Conservation (phyloP, 2,797 vertebrate species). For the Mionectes olivaceus region DNA sequence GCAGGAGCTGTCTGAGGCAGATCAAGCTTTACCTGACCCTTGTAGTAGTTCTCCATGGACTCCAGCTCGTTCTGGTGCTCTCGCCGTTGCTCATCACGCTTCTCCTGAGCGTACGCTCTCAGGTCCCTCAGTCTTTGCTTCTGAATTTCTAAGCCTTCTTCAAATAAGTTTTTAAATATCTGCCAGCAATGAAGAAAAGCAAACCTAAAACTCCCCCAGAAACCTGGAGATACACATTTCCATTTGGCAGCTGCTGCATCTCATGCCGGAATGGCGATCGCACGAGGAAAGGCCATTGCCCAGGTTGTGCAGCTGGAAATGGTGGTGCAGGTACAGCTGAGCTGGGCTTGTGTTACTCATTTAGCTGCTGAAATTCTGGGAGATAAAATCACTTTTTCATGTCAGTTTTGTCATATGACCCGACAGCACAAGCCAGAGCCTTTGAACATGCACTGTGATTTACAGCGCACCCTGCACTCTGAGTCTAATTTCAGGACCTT, state of each 20-base stretch:
- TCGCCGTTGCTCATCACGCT: conserved; percentile 83
- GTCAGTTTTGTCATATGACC: neutral
- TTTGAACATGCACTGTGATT: neutral
- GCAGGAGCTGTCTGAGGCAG: neutral
- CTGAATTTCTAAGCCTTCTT: conserved; percentile 92
- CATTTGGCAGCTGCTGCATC: neutral
- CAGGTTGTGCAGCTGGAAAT: neutral
- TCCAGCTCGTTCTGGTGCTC: conserved; percentile 86
- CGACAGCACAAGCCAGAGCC: neutral
- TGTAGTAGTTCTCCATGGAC: conserved; percentile 97
- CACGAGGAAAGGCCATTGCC: neutral
- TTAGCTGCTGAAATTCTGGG: neutral
- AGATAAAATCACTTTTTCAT: neutral
- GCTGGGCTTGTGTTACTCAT: neutral
- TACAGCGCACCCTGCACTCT: neutral
- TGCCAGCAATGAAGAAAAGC: conserved; percentile 59
- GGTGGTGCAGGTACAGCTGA: neutral
- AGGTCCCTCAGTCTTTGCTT: conserved; percentile 89
- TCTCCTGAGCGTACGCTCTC: conserved; percentile 84
- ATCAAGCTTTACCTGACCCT: conserved; percentile 85
- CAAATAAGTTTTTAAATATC: conserved; percentile 94
- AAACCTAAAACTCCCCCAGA: neutral
- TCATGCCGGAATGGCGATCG: neutral
- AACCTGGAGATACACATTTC: neutral
- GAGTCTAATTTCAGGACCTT: neutral